Evolutionary conservation across 2,797 vertebrate genomes (phyloP).

Genomic region (Apodemus agrarius): DNA sequence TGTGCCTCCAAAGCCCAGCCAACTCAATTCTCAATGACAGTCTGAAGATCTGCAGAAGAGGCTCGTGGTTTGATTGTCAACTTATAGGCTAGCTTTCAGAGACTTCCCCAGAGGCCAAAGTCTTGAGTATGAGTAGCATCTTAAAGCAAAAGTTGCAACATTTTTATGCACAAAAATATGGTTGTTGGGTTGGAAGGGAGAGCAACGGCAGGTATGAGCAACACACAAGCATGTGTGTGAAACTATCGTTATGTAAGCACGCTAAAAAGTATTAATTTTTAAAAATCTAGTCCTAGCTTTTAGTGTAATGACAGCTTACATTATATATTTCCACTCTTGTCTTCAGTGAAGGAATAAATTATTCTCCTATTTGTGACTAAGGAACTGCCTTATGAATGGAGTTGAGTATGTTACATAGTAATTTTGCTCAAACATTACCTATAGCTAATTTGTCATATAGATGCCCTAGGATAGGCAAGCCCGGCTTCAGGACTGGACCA

Average conservation of each 20-base stretch:
- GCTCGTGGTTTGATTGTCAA: not conserved
- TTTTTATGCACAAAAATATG: not conserved
- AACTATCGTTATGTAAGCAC: not conserved
- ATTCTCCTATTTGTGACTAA: not conserved
- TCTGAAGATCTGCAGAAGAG: constrained; percentile 34
- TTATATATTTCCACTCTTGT: not conserved
- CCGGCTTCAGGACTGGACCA: not conserved
- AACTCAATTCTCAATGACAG: not conserved
- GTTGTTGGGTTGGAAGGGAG: not conserved
- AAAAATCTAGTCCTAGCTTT: constrained; percentile 32
- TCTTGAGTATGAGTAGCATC: not conserved
- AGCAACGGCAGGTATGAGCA: not conserved
- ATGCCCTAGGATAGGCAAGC: not conserved
- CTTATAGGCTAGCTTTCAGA: not conserved
- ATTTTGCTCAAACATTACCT: constrained; percentile 35
- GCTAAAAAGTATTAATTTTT: not conserved
- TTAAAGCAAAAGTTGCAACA: constrained; percentile 24
- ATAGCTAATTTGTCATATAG: constrained; percentile 19
- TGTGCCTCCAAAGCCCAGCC: rapidly evolving
- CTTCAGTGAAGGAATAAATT: constrained; percentile 15
- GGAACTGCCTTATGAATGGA: constrained; percentile 51
- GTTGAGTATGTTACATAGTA: constrained; percentile 1
- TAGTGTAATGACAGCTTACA: not conserved
- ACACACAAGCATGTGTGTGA: not conserved
- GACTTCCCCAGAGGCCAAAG: not conserved